A percentile compares a stretch with the other conserved stretches of the same genome.
Conservation (phyloP, 2,888 invertebrate genomes). For the Tipula helvola region DNA sequence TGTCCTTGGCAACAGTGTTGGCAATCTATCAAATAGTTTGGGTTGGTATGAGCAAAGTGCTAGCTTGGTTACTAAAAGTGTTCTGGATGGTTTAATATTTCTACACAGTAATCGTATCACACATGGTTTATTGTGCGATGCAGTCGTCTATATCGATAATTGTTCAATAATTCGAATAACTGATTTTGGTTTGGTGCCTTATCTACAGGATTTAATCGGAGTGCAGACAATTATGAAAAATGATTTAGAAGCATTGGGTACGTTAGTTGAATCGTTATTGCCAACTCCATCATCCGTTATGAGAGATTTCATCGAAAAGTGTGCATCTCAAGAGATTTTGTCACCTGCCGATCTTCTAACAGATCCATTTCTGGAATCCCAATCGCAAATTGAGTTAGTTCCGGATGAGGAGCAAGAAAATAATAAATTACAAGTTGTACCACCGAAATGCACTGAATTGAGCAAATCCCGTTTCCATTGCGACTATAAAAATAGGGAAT, state of each 20-base stretch:
- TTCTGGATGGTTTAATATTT: background rate
- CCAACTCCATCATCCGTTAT: background rate
- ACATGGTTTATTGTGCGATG: background rate
- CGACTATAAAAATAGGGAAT: background rate
- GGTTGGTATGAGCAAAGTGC: background rate
- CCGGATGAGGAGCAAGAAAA: background rate
- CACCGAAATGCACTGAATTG: background rate
- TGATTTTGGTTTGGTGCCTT: background rate
- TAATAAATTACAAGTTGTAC: background rate
- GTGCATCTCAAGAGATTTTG: background rate
- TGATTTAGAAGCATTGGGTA: background rate
- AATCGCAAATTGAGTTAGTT: background rate
- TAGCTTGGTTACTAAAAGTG: background rate
- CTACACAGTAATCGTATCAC: background rate
- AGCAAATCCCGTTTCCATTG: no score
- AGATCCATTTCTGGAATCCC: background rate
- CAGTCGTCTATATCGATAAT: background rate
- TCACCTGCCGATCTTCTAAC: background rate
- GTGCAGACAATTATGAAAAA: background rate
- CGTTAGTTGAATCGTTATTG: background rate
- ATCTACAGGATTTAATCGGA: background rate
- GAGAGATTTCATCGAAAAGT: background rate
- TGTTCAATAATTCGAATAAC: background rate
- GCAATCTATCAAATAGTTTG: background rate
- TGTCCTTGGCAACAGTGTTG: background rate